Conservation (phyloP, 2,113 vertebrate species). For the Psittacus erithacus region DNA sequence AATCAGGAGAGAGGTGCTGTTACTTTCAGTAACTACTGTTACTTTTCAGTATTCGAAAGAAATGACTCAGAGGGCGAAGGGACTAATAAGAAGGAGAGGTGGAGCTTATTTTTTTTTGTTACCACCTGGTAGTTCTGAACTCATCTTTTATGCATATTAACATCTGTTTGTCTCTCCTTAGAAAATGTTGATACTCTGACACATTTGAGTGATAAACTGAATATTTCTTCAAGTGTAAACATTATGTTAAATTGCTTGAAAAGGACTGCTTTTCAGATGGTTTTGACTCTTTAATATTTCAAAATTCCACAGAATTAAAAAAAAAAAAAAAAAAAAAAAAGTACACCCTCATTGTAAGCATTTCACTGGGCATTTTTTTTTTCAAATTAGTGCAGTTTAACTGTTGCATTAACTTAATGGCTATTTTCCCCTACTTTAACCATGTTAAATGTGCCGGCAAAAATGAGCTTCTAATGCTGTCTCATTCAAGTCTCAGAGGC, state of each 20-base stretch:
- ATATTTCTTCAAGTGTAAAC: conserved; percentile 10
- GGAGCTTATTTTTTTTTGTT: not conserved
- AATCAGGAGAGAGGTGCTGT: not conserved
- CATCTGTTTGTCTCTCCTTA: conserved; percentile 33
- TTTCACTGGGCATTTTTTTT: conserved; percentile 55
- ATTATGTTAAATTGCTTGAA: not conserved
- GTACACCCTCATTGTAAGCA: conserved; percentile 24
- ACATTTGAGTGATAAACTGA: not conserved
- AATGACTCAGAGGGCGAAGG: not conserved
- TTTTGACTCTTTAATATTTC: conserved; percentile 26
- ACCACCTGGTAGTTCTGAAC: not conserved
- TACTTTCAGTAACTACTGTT: not conserved
- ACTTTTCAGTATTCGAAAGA: not conserved
- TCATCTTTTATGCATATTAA: conserved; percentile 16
- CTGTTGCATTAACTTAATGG: conserved; percentile 85
- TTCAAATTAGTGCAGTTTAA: conserved; percentile 83
- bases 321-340: not conserved
- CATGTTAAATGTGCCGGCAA: conserved; percentile 83
- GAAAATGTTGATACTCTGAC: not conserved
- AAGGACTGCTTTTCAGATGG: not conserved
- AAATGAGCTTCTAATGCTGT: conserved; percentile 83
- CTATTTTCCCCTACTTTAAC: conserved; percentile 83
- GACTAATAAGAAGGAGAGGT: not conserved
- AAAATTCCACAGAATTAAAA: not conserved
- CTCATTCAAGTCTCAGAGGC: conserved; percentile 81